Conservation (phyloP, 2,888 invertebrate genomes). For the Ennomos fuscantarius region DNA sequence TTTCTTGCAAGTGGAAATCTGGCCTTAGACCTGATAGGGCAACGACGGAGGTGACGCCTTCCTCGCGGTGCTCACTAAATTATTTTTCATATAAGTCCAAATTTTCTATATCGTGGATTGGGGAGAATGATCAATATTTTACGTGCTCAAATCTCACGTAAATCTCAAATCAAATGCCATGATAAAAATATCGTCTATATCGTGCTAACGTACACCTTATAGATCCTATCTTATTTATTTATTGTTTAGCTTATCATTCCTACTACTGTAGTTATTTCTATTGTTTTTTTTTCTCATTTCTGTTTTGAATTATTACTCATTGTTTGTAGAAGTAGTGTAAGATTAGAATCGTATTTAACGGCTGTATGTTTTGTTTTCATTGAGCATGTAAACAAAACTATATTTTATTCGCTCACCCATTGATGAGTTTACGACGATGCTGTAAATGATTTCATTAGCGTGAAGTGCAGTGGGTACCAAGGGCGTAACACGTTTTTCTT, state of each 20-base stretch:
- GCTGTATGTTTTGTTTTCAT: constrained; percentile 12
- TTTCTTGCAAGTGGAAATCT: too few species aligned
- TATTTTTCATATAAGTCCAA: too few species aligned
- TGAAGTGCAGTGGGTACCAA: constrained; percentile 4
- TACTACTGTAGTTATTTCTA: constrained; percentile 11
- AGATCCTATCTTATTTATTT: not conserved
- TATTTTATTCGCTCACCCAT: constrained; percentile 4
- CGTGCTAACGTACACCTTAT: not conserved
- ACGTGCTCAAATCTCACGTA: too few species aligned
- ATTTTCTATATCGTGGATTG: too few species aligned
- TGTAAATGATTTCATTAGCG: constrained; percentile 15
- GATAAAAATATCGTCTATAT: too few species aligned
- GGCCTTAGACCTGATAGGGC: too few species aligned
- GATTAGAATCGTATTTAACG: constrained; percentile 18
- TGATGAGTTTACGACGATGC: not conserved
- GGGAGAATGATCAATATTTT: too few species aligned
- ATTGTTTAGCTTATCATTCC: constrained; percentile 19
- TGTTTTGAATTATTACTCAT: constrained; percentile 24
- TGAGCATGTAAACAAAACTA: constrained; percentile 17
- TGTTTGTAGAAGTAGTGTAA: constrained; percentile 16
- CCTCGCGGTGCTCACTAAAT: too few species aligned
- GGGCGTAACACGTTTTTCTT: constrained; percentile 35
- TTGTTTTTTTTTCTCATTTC: constrained; percentile 21
- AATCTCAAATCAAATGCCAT: too few species aligned
- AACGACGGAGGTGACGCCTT: too few species aligned